Evolutionary conservation across 2,113 vertebrate genomes (phyloP).

Genomic region (Centropus unirufus): DNA sequence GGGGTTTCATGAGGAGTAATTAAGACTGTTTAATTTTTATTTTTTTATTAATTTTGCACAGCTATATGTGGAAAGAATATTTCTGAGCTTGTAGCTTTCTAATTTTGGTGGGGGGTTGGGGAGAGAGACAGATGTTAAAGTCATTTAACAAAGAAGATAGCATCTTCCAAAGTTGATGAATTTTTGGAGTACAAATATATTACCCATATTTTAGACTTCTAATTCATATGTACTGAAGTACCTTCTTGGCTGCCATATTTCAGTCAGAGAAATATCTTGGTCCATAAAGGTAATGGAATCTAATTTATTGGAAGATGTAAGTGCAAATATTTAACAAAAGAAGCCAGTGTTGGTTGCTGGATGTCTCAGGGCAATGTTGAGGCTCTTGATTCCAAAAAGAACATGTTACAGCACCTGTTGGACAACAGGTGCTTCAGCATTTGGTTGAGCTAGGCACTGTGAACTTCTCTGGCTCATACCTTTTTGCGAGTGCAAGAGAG

Average conservation of each 20-base stretch:
- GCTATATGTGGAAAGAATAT: not conserved
- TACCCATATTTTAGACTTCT: not conserved
- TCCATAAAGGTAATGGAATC: not conserved
- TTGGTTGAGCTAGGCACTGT: fast-evolving
- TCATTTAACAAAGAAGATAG: not conserved
- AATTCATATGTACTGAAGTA: not conserved
- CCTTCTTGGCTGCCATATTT: not conserved
- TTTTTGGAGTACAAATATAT: not conserved
- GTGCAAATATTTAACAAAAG: not conserved
- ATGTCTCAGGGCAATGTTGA: not conserved
- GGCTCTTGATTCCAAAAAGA: not conserved
- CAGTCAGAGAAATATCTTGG: not conserved
- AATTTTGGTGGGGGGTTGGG: fast-evolving
- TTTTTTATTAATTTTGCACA: not conserved
- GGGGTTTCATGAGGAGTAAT: not conserved
- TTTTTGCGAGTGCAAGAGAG: not conserved
- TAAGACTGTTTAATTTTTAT: not conserved
- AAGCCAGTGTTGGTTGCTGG: not conserved
- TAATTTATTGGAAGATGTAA: not conserved
- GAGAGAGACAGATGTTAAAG: not conserved
- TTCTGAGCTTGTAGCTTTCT: not conserved
- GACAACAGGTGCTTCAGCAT: not conserved
- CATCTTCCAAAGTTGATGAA: not conserved
- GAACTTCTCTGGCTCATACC: not conserved
- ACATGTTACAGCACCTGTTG: not conserved